Evolutionary conservation across 1,140 invertebrate genomes (phyloP), one percentile per base, ranked within the genome.

Genomic region (Augochlora pura): DNA sequence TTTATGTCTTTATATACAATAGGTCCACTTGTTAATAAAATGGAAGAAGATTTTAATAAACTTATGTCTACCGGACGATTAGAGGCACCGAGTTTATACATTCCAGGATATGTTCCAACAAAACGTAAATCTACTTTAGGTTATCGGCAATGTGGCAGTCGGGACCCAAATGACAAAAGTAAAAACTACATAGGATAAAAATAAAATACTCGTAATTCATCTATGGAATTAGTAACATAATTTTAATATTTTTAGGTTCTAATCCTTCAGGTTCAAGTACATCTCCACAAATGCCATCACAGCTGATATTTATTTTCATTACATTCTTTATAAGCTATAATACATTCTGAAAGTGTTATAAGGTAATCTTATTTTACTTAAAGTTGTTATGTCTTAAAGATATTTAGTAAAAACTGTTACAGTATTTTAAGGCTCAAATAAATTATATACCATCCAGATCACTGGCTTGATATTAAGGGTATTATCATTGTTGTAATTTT

Each of bases 41-140:
- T 98, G 39, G 97, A 98, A 89, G 93, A 96, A 91, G 96, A 97
- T 89, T 96, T 97, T 88, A 96, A 94, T 64, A 94, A 95, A 80
- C 91, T 98, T 42, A 92, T 98, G 71, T 95, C 95, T 23, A 95
- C 94, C 14, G 96, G 97, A 18, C 94, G 95, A 86, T 91, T 98
- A 65, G 95, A 96, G 77, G 91, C 94, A 5, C 97, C 97, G 0
- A 96, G 95, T 90, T 93, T 98, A 46, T 95, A 94, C 75, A 96
- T 97, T 87, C 96, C 96, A 1, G 97, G 97, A 18, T 97, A 95
- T 89, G 93, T 96, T 39, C 94, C 95, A 82, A 91, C 90, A 8
- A 97, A 97, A 89, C 92, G 96, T 59, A 97, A 97, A 91, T 90
- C 91, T 6, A 95, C 95, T 54, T 93, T 96, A 14, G 95, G 95